Evolutionary conservation across 2,113 vertebrate genomes (phyloP).

Genomic region (Scopus umbretta): DNA sequence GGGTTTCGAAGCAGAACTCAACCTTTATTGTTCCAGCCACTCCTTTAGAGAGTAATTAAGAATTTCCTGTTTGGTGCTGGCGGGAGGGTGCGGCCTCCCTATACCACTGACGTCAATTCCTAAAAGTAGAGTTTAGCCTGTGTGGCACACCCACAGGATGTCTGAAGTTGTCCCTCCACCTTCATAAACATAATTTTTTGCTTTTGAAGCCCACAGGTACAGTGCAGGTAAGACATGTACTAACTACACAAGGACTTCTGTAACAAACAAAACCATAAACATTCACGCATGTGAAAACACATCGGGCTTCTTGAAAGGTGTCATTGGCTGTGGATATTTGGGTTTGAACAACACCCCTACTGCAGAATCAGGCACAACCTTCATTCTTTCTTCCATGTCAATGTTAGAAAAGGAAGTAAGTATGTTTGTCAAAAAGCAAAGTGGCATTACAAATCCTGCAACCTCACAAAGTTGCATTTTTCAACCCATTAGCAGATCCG

Average conservation of each 20-base stretch:
- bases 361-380: not conserved
- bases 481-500: not conserved
- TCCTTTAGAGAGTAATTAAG: conserved; percentile 63
- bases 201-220: not conserved
- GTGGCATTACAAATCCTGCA: not conserved
- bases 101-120: conserved; percentile 31
- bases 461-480: not conserved
- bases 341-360: not conserved
- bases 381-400: not conserved
- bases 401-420: not conserved
- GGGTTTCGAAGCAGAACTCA: conserved; percentile 18
- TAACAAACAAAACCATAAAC: not conserved
- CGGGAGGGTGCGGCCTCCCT: conserved; percentile 43
- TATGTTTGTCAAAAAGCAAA: not conserved
- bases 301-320: not conserved
- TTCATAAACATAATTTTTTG: conserved; percentile 31
- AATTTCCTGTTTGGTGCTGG: conserved; percentile 56
- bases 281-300: accelerated
- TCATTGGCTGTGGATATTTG: not conserved
- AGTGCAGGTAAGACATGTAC: not conserved
- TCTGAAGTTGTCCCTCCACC: conserved; percentile 30
- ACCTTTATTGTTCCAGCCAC: conserved; percentile 29
- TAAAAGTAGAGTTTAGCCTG: conserved; percentile 56
- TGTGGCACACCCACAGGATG: conserved; percentile 52
- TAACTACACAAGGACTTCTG: not conserved